A percentile compares a stretch with the other conserved stretches of the same genome.
These are phyloP conservation scores for Syngnathus acus DNA, from an alignment of 2,797 vertebrate species.

Conservation along the genomic window DNA sequence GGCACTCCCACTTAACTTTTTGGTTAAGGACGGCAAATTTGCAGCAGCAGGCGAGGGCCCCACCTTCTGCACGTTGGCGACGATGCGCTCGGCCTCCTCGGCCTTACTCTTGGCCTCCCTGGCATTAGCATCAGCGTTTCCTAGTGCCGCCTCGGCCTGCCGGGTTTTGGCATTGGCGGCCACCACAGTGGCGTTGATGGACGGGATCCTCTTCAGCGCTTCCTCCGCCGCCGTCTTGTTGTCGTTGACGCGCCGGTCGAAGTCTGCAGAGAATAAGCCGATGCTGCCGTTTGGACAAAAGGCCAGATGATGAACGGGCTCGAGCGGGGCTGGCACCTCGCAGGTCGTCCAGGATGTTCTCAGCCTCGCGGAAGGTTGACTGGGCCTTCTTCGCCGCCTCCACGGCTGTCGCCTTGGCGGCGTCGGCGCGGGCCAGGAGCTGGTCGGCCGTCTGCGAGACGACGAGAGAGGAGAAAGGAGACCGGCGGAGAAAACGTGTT, in stretches of 20 bases:
- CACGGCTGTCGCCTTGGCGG: slow-evolving; percentile 89
- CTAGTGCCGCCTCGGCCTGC: slow-evolving; percentile 79
- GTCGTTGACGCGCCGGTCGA: slow-evolving; percentile 88
- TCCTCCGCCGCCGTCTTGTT: slow-evolving; percentile 96
- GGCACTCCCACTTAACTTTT: no score
- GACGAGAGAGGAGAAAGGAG: no score
- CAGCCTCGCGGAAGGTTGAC: slow-evolving; percentile 83
- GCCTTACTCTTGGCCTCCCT: slow-evolving; percentile 85
- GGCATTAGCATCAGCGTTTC: slow-evolving; percentile 81
- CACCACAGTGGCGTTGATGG: slow-evolving; percentile 80
- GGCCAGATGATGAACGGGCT: no score
- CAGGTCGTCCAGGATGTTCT: slow-evolving; percentile 84
- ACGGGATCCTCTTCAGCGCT: slow-evolving; percentile 83
- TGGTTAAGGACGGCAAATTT: no score
- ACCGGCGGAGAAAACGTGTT: no score
- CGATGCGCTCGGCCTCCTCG: slow-evolving; percentile 82
- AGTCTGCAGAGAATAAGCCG: slow-evolving; percentile 67
- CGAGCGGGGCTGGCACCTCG: slow-evolving; percentile 68
- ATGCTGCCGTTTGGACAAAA: no score
- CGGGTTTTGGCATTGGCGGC: slow-evolving; percentile 85
- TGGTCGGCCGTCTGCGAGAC: slow-evolving; percentile 86
- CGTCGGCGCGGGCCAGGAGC: slow-evolving; percentile 88
- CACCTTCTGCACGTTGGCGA: slow-evolving; percentile 83
- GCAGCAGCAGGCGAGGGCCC: neutral
- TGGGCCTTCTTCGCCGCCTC: slow-evolving; percentile 87